Evolutionary conservation across 1,140 invertebrate species (phyloP).

Genomic region (Drosophila pectinifera): DNA sequence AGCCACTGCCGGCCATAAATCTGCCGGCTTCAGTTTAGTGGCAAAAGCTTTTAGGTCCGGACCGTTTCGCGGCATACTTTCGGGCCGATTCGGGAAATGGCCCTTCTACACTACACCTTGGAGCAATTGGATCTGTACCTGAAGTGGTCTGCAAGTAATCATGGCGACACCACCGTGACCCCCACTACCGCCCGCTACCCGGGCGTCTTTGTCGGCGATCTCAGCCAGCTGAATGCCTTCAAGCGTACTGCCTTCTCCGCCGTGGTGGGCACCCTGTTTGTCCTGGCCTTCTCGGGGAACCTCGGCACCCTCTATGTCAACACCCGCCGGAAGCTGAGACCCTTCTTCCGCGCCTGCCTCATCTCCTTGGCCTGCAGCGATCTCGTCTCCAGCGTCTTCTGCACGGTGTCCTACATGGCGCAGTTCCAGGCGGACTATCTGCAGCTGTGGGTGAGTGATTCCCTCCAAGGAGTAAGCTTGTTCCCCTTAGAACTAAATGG

Average conservation of each 20-base stretch:
- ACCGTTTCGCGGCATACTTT: slow-evolving; percentile 49
- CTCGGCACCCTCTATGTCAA: slow-evolving; percentile 71
- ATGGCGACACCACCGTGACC: slow-evolving; percentile 11
- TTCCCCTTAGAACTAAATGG: too few species aligned
- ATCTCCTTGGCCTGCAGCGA: slow-evolving; percentile 85
- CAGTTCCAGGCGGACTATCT: slow-evolving; percentile 61
- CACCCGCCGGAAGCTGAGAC: slow-evolving; percentile 62
- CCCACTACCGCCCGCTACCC: slow-evolving; percentile 20
- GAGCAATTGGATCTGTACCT: slow-evolving; percentile 35
- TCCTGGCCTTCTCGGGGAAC: slow-evolving; percentile 66
- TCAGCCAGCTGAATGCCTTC: slow-evolving; percentile 34
- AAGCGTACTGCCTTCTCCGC: slow-evolving; percentile 40
- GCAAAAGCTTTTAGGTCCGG: slow-evolving; percentile 13
- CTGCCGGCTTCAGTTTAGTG: slow-evolving; percentile 26
- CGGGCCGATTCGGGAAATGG: slow-evolving; percentile 38
- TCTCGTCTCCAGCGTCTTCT: slow-evolving; percentile 77
- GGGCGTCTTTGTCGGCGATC: slow-evolving; percentile 39
- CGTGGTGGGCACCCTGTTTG: slow-evolving; percentile 37
- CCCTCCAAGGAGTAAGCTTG: too few species aligned
- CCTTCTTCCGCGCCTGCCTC: slow-evolving; percentile 82
- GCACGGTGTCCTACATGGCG: slow-evolving; percentile 58
- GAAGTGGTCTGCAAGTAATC: slow-evolving; percentile 20
- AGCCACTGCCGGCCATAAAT: slow-evolving; percentile 31
- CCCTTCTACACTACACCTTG: slow-evolving; percentile 40
- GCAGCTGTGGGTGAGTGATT: slow-evolving; percentile 77